Evolutionary conservation across 1,140 invertebrate genomes (phyloP), one percentile per base, ranked within the genome.

Genomic region (Aphelinus atriplicis): DNA sequence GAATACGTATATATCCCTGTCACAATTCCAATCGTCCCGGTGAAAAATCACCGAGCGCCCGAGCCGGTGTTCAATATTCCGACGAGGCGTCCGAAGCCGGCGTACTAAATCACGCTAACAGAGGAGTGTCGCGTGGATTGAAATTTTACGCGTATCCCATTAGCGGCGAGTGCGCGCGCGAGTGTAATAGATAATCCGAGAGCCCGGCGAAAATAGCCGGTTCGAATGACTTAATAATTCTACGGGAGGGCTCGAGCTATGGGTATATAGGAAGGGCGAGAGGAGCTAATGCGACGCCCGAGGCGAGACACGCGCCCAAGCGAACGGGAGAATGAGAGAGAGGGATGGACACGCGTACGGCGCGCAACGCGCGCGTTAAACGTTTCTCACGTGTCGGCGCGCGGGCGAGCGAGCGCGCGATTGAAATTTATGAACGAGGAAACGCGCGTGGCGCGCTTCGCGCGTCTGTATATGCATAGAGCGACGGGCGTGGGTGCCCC

Each of bases 341-440:
- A 26, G 26, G 26, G 26, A 26, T 26, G 26, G 26, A 26, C 26
- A 26, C 26, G 26, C 26, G 26, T 26, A 26, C 26, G 26, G 46
- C 3, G 26, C 2, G 58, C 10, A 48, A 46, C 7, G 46, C 3
- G 10, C 5, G 3, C 51, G n/a, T 50, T 61, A 51, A 61, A 62
- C 47, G 58, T 72, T 57, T 77, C 48, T 60, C 71, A 63, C 61
- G 75, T 70, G 74, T 72, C 70, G 51, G 7, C 46, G 57, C 9
- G 68, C 3, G 42, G 3, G n/a, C 3, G 43, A 61, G 65, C 69
- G 75, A 53, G 63, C 47, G 77, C 79, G 66, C 26, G 78, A 77
- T 78, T 79, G 77, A 80, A 83, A 84, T 84, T 84, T 82, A 83
- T 81, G 82, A 80, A 81, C 79, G 79, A 81, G 82, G 82, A 84